Evolutionary conservation across 2,888 invertebrate genomes (phyloP).

Genomic region (Nymphalis c-album): DNA sequence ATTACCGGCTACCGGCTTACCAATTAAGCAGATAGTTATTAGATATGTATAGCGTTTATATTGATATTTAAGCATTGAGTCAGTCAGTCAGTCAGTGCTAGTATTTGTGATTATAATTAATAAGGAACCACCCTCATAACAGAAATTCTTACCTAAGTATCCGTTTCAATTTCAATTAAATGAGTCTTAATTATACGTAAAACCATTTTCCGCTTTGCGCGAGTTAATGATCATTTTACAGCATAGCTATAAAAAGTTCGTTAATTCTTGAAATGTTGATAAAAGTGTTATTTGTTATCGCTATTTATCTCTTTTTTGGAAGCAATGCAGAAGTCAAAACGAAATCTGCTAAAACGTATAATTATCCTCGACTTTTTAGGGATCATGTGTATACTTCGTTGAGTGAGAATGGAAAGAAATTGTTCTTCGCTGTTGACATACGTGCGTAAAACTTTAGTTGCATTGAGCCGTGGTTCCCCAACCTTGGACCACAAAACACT

Average conservation of each 20-base stretch:
- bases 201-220: constrained; percentile 38
- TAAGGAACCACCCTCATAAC: neutral
- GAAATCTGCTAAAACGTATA: constrained; percentile 21
- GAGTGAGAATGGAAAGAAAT: constrained; percentile 48
- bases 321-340: constrained; percentile 13
- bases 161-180: constrained; percentile 33
- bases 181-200: constrained; percentile 38
- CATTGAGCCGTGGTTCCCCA: too few relatives aligned
- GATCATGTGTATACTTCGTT: constrained; percentile 51
- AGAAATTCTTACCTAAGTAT: constrained; percentile 11
- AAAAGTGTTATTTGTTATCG: constrained; percentile 3
- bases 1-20: too few relatives aligned
- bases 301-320: constrained; percentile 16
- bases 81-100: neutral
- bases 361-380: constrained; percentile 48
- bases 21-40: neutral
- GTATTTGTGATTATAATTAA: neutral
- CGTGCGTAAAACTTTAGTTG: constrained; percentile 48
- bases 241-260: constrained; percentile 22
- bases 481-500: too few relatives aligned
- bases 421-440: constrained; percentile 52
- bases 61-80: neutral
- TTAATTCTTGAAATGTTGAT: constrained; percentile 21
- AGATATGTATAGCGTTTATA: neutral
- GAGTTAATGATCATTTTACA: constrained; percentile 38